A percentile compares a stretch with the other conserved stretches of the same genome.
phyloP scores from a whole-genome alignment of 2,797 vertebrate species.

The Microchirus variegatus region DNA sequence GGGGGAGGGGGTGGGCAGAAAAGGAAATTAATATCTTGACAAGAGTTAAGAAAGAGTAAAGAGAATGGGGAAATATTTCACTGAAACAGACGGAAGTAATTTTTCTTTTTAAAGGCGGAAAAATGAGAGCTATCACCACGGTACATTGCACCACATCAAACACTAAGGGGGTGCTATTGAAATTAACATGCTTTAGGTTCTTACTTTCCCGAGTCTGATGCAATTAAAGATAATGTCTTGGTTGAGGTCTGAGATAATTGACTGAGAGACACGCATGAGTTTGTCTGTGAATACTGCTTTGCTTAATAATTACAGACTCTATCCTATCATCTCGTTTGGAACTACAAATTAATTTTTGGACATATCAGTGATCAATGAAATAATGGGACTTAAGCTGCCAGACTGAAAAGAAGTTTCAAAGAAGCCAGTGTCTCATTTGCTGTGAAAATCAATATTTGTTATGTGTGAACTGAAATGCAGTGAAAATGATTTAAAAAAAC shows the following conservation, averaged over 20 bases:
- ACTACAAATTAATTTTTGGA: conserved; percentile 4
- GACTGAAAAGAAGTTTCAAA: not conserved
- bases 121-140: conserved; percentile 1
- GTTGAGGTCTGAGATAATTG: conserved; percentile 45
- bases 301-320: conserved; percentile 21
- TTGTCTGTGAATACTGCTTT: conserved; percentile 29
- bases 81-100: conserved; percentile 4
- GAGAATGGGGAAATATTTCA: conserved; percentile 15
- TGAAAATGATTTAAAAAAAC: conserved; percentile 12
- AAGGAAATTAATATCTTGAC: not conserved
- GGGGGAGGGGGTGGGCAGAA: not conserved
- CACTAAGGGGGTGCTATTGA: conserved; percentile 38
- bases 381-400: conserved; percentile 4
- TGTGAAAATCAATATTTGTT: conserved; percentile 27
- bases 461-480: conserved; percentile 14
- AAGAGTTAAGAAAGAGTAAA: not conserved
- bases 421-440: conserved; percentile 30
- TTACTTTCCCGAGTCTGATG: conserved; percentile 35
- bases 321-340: conserved; percentile 15
- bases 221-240: conserved; percentile 57
- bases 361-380: not conserved
- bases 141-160: conserved; percentile 36
- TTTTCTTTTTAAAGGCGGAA: conserved; percentile 25
- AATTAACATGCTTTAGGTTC: conserved; percentile 61
- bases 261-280: conserved; percentile 22